These are phyloP conservation scores for Phaetusa simplex DNA, from an alignment of 2,113 vertebrate genomes.

Conservation along the genomic window DNA sequence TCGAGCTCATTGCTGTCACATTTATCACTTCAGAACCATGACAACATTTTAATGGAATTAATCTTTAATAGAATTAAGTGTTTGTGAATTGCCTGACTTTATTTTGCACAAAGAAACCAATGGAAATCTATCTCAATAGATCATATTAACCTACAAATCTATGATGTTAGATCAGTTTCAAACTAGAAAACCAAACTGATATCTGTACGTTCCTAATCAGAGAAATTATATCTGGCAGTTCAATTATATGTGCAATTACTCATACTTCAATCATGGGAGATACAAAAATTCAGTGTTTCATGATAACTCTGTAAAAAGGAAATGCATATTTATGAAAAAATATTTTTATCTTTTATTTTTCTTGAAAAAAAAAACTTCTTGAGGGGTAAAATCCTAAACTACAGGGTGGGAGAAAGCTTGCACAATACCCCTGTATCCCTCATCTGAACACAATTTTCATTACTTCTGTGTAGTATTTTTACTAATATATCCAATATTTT, in stretches of 20 bases:
- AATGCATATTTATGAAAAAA: constrained; percentile 47
- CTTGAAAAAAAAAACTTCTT: background rate
- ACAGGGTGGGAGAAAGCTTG: background rate
- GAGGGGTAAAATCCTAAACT: background rate
- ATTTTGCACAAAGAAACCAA: constrained; percentile 24
- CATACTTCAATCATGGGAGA: constrained; percentile 54
- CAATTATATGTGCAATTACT: constrained; percentile 66
- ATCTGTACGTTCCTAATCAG: constrained; percentile 46
- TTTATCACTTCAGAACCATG: constrained; percentile 33
- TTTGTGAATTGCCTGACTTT: background rate
- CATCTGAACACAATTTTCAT: background rate
- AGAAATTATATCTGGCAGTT: constrained; percentile 62
- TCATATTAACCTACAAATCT: constrained; percentile 32
- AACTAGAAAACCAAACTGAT: constrained; percentile 37
- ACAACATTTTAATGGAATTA: constrained; percentile 39
- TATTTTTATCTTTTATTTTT: constrained; percentile 11
- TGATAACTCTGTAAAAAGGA: constrained; percentile 25
- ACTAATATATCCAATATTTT: background rate
- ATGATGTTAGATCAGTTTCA: constrained; percentile 31
- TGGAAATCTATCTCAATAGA: constrained; percentile 41
- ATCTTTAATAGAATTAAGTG: constrained; percentile 47
- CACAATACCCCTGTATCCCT: background rate
- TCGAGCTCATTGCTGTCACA: background rate
- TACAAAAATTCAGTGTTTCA: constrained; percentile 45
- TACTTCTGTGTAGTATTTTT: background rate